A percentile compares a stretch with the other conserved stretches of the same genome.
Evolutionary conservation across 1,140 invertebrate genomes (phyloP).

Genomic region (Pogonognathellus flavescens): DNA sequence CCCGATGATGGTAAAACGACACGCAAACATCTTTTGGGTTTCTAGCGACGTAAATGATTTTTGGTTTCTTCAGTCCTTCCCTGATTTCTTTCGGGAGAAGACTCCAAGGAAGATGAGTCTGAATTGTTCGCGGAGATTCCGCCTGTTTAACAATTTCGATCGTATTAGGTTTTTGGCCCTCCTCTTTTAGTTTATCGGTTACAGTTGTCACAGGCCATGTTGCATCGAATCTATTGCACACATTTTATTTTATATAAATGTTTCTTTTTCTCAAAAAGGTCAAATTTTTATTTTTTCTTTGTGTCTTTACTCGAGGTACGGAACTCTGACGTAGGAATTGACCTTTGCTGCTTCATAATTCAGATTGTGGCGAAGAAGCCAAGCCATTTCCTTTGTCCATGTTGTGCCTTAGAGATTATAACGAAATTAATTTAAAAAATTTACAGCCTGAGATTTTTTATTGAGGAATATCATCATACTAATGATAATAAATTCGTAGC

Average conservation of each 20-base stretch:
- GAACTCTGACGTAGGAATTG: neutral
- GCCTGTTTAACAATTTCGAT: constrained; percentile 4
- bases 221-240: constrained; percentile 35
- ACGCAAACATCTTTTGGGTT: constrained; percentile 96
- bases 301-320: constrained; percentile 7
- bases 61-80: constrained; percentile 64
- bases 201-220: neutral
- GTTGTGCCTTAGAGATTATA: constrained; percentile 79
- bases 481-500: too few relatives aligned
- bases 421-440: neutral
- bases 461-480: neutral
- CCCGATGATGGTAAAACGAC: constrained; percentile 90
- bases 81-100: constrained; percentile 78
- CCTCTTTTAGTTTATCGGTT: neutral
- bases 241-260: too few relatives aligned
- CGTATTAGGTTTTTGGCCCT: neutral
- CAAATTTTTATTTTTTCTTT: neutral
- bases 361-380: constrained; percentile 81
- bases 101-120: constrained; percentile 83
- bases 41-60: constrained; percentile 87
- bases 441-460: neutral
- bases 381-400: constrained; percentile 85
- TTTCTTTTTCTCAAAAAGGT: neutral
- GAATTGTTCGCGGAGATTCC: constrained; percentile 75
- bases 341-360: constrained; percentile 76